Base-by-base conservation (phyloP, 2,797 vertebrate species). In the Gallirallus australis region DNA sequence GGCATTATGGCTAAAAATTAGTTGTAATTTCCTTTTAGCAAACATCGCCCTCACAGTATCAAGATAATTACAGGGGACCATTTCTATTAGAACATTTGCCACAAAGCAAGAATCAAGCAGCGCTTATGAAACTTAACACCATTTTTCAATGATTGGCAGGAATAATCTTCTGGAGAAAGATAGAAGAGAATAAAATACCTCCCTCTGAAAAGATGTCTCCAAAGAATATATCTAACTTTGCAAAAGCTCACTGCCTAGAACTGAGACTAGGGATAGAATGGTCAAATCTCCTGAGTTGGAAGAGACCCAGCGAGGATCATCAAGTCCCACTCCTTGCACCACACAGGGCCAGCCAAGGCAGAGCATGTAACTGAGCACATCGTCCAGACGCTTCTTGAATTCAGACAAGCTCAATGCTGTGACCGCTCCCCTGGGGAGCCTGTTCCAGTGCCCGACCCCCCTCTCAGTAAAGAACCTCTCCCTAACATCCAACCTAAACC, bases 11-110 rank as follows among this genome's bases (percentile, higher is more conserved):
- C n/a, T 33, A 35, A 52, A 2, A 33, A 64, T 20, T 10, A 57
- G 50, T 10, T 70, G 18, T 14, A 33, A 2, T 4, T 27, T 64
- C 50, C 50, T 60, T 24, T 42, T 15, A 42, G 6, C 21, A 68
- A 64, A 52, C 2, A 1, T 1, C 50, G 33, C 25, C 19, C 15
- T 19, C 35, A 40, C 1, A 1, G 31, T 6, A n/a, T 8, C 79
- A 28, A 45, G 13, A 9, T 9, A 45, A 35, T 5, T 42, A 54
- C 45, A 56, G 19, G 47, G 24, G 18, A 37, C 15, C 12, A 14
- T 21, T 70, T 33, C 42, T 47, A 15, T 0, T 11, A n/a, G n/a
- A 37, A 75, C 60, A 73, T 28, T 7, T 59, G 35, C 39, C 23
- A 21, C 0, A 15, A 47, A 82, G 37, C 21, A 63, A 53, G 54